These are phyloP conservation scores for Scomberomorus guttatus DNA, from an alignment of 2,797 vertebrate species.

Conservation along the genomic window DNA sequence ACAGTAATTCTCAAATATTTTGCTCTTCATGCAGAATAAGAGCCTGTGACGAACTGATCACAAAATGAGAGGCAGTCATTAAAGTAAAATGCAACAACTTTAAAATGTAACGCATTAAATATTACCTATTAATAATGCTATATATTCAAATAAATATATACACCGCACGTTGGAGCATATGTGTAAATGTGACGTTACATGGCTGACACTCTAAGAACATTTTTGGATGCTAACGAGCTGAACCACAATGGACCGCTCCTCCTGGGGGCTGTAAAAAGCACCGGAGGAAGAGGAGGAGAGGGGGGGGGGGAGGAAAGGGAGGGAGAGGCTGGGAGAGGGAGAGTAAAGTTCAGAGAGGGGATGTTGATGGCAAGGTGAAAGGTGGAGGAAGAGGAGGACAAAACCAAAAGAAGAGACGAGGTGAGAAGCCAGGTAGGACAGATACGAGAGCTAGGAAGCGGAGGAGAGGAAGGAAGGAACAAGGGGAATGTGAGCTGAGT, in stretches of 20 bases:
- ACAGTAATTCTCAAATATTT: conserved; percentile 1
- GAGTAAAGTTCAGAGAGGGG: conserved; percentile 70
- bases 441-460: conserved; percentile 41
- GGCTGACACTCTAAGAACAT: conserved; percentile 75
- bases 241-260: conserved; percentile 82
- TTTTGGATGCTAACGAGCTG: conserved; percentile 65
- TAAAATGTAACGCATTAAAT: not conserved
- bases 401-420: conserved; percentile 54
- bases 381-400: conserved; percentile 66
- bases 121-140: not conserved
- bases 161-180: not conserved
- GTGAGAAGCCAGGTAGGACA: conserved; percentile 63
- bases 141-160: conserved; percentile 16
- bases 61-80: not conserved
- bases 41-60: not conserved
- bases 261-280: conserved; percentile 80
- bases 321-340: conserved; percentile 63
- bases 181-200: conserved; percentile 34
- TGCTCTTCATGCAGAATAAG: not conserved
- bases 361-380: conserved; percentile 72
- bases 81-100: not conserved
- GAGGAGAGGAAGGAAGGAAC: conserved; percentile 60
- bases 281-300: conserved; percentile 75
- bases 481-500: conserved; percentile 22
- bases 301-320: conserved; percentile 60